phyloP scores from a whole-genome alignment of 1,140 invertebrate genomes.

The Drosophila grimshawi region DNA sequence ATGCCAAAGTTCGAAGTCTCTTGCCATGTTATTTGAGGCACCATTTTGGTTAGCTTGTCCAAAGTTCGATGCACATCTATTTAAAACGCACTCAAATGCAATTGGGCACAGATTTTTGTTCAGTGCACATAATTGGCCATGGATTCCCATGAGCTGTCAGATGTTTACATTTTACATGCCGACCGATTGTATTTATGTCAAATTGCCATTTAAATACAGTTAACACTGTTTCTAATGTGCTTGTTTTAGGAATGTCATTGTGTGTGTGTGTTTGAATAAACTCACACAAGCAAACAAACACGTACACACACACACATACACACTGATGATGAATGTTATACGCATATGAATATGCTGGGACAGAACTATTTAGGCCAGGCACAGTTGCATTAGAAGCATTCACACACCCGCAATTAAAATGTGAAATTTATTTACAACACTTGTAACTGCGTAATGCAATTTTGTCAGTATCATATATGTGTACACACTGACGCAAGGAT shows the following conservation, averaged over 20 bases:
- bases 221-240: slow-evolving; percentile 20
- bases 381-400: not conserved
- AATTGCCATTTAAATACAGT: slow-evolving; percentile 64
- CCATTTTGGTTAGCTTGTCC: not conserved
- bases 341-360: not conserved
- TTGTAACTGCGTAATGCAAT: slow-evolving; percentile 67
- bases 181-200: slow-evolving; percentile 39
- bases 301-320: slow-evolving; percentile 14
- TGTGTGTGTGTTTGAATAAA: slow-evolving; percentile 25
- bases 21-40: too few relatives aligned
- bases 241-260: not conserved
- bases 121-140: not conserved
- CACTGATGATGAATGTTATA: not conserved
- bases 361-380: not conserved
- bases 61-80: not conserved
- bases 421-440: slow-evolving; percentile 58
- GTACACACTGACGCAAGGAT: not conserved
- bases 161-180: slow-evolving; percentile 26
- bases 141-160: not conserved
- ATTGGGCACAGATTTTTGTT: not conserved
- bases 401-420: slow-evolving; percentile 48
- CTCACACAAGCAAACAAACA: slow-evolving; percentile 5
- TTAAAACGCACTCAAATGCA: too few relatives aligned
- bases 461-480: slow-evolving; percentile 44
- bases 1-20: too few relatives aligned